phyloP scores from a whole-genome alignment of 2,888 invertebrate genomes.

The Norana najaformis region DNA sequence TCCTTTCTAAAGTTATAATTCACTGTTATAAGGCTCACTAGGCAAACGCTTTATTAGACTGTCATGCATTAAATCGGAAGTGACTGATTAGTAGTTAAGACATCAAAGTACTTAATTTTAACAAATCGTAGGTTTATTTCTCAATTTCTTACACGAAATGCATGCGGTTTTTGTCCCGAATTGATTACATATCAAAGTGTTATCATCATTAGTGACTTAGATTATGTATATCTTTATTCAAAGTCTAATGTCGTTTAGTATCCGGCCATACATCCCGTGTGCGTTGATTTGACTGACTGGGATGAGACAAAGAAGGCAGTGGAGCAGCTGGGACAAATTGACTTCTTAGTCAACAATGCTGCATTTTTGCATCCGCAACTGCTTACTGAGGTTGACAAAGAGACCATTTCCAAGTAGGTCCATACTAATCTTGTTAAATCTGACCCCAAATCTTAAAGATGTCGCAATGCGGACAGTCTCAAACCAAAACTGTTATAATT shows the following conservation, averaged over 20 bases:
- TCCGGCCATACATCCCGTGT: constrained; percentile 62
- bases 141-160: too few species aligned
- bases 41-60: not conserved
- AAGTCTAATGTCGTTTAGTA: constrained; percentile 40
- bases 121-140: not conserved
- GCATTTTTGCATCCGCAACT: constrained; percentile 74
- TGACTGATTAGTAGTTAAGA: too few species aligned
- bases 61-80: not conserved
- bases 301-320: constrained; percentile 71
- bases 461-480: too few species aligned
- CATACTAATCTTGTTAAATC: not conserved
- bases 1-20: not conserved
- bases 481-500: too few species aligned
- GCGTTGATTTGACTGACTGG: constrained; percentile 79
- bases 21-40: not conserved
- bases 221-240: not conserved
- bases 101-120: too few species aligned
- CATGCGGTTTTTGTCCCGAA: not conserved
- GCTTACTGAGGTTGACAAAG: constrained; percentile 72
- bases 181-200: not conserved
- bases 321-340: constrained; percentile 71
- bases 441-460: too few species aligned
- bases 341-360: constrained; percentile 88
- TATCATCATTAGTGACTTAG: not conserved
- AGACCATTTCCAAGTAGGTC: constrained; percentile 74